Conservation (phyloP, 1,140 invertebrate species). For the Macrobrachium nipponense region DNA sequence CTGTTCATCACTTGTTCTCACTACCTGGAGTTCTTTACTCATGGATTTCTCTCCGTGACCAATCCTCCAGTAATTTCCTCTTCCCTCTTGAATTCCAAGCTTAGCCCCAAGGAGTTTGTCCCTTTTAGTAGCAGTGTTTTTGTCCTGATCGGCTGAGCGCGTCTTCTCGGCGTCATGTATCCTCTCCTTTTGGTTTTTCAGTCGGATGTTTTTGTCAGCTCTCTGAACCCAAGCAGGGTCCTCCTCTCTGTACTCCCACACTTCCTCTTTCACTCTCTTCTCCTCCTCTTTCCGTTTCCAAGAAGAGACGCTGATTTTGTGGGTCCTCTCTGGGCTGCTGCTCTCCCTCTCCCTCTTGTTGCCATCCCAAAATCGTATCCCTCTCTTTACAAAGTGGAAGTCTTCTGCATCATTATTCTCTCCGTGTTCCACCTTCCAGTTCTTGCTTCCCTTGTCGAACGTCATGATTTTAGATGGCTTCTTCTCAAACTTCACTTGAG, state of each 20-base stretch:
- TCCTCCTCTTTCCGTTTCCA: constrained; percentile 26
- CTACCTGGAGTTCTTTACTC: constrained; percentile 44
- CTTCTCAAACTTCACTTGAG: background rate
- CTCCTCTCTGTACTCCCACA: constrained; percentile 44
- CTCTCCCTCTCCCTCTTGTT: constrained; percentile 29
- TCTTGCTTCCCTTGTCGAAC: background rate
- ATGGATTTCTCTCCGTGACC: constrained; percentile 38
- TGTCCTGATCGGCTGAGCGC: background rate
- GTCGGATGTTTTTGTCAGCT: constrained; percentile 33
- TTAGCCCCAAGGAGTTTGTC: constrained; percentile 1
- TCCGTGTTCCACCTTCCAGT: background rate
- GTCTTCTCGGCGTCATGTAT: constrained; percentile 33
- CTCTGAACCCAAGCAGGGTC: constrained; percentile 46
- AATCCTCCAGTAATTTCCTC: constrained; percentile 49
- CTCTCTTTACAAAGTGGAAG: constrained; percentile 31
- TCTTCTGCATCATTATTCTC: background rate
- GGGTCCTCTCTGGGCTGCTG: constrained; percentile 3
- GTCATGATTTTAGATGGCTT: background rate
- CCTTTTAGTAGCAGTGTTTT: background rate
- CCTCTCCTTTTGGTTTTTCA: constrained; percentile 45
- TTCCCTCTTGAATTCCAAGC: background rate
- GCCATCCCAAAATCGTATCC: constrained; percentile 48
- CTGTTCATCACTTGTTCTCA: constrained; percentile 45
- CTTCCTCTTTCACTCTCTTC: constrained; percentile 42
- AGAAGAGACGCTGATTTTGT: constrained; percentile 21